phyloP scores from a whole-genome alignment of 2,888 invertebrate species.

The Muscina levida region DNA sequence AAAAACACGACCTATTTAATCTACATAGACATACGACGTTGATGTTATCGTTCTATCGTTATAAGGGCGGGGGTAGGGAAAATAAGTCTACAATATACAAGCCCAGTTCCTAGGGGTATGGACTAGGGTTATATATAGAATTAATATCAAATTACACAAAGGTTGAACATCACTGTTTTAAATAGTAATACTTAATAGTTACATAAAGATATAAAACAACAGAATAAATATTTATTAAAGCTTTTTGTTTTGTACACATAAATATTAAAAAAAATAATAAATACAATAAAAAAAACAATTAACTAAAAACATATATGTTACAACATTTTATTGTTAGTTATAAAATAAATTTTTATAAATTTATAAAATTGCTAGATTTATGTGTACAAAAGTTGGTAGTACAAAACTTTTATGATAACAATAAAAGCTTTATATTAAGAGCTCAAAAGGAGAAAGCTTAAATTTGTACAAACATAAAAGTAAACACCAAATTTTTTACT shows the following conservation, averaged over 20 bases:
- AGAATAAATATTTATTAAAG: constrained; percentile 32
- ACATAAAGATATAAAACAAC: constrained; percentile 38
- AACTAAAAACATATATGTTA: constrained; percentile 20
- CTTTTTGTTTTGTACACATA: constrained; percentile 64
- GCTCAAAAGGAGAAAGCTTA: neutral
- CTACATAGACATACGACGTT: neutral
- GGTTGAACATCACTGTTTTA: constrained; percentile 59
- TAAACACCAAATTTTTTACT: too few relatives aligned
- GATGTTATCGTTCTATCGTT: neutral
- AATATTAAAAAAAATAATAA: constrained; percentile 35
- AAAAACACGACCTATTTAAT: neutral
- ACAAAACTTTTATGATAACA: neutral
- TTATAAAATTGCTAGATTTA: constrained; percentile 37
- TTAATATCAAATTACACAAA: constrained; percentile 13
- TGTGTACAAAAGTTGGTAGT: constrained; percentile 60
- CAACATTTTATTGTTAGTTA: constrained; percentile 7
- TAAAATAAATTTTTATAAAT: constrained; percentile 13
- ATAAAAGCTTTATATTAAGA: constrained; percentile 15
- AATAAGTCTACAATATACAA: neutral
- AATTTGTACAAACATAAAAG: too few relatives aligned
- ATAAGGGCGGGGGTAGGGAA: neutral
- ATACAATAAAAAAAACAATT: neutral
- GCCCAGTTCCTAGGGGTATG: neutral
- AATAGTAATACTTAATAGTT: constrained; percentile 32
- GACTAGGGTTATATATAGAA: constrained; percentile 4